Evolutionary conservation across 1,140 invertebrate species (phyloP).

Genomic region (Cryptotermes secundus): DNA sequence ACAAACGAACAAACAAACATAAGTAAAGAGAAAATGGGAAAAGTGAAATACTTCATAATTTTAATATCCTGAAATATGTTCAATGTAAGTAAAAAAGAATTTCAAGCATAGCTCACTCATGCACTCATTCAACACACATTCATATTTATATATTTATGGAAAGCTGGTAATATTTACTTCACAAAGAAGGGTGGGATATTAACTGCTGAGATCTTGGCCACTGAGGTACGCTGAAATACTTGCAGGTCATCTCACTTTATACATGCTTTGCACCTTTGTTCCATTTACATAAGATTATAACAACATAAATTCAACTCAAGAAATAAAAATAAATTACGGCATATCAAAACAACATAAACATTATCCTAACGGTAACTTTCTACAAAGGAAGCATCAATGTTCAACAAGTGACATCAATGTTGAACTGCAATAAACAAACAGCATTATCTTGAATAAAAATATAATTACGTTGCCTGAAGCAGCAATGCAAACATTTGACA

Average conservation of each 20-base stretch:
- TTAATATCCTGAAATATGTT: background rate
- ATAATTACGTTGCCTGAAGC: conserved; percentile 11
- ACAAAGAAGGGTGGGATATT: background rate
- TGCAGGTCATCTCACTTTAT: background rate
- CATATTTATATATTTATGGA: no score
- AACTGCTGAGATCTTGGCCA: background rate
- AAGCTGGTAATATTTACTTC: background rate
- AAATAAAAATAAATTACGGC: background rate
- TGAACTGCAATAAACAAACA: conserved; percentile 4
- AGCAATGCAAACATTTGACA: conserved; percentile 6
- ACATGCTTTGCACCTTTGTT: background rate
- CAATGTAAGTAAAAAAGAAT: background rate
- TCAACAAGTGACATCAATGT: background rate
- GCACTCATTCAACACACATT: no score
- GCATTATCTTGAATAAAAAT: conserved; percentile 13
- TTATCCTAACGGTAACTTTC: background rate
- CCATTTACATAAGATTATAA: background rate
- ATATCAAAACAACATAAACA: background rate
- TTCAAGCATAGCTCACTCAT: no score
- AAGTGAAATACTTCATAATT: background rate
- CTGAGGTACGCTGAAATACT: no score
- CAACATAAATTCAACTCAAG: background rate
- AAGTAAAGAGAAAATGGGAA: no score
- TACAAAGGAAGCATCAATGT: background rate
- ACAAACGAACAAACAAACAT: no score